Conservation (phyloP, 2,113 vertebrate genomes). For the Pseudorectes ferrugineus region DNA sequence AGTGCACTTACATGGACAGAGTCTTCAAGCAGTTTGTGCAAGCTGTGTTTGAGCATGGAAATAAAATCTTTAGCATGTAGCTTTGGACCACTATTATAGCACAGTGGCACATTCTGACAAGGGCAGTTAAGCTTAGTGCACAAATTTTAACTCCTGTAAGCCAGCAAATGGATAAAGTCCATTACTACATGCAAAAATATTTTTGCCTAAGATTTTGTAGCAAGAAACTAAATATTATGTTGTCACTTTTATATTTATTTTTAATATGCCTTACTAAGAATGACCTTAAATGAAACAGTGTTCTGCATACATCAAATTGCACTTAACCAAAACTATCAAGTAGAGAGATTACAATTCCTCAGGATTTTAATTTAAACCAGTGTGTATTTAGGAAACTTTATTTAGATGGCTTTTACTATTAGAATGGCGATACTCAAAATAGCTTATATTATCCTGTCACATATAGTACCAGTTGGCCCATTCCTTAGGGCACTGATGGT, state of each 20-base stretch:
- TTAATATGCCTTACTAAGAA: conserved; percentile 80
- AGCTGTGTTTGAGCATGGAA: conserved; percentile 89
- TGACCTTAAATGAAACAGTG: conserved; percentile 73
- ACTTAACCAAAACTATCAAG: conserved; percentile 72
- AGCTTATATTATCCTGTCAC: conserved; percentile 19
- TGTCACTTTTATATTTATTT: conserved; percentile 74
- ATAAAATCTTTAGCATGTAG: conserved; percentile 76
- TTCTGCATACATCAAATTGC: conserved; percentile 64
- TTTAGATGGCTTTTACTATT: conserved; percentile 46
- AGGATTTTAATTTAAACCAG: conserved; percentile 69
- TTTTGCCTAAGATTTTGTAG: conserved; percentile 73
- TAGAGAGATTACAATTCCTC: conserved; percentile 71
- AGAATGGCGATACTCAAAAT: not conserved
- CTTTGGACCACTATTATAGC: conserved; percentile 3
- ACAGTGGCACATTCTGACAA: conserved; percentile 39
- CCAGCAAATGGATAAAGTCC: conserved; percentile 68
- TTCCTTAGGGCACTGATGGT: conserved; percentile 43
- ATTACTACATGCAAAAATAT: conserved; percentile 69
- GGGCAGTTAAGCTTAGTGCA: conserved; percentile 64
- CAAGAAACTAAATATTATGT: conserved; percentile 66
- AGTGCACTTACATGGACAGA: conserved; percentile 97
- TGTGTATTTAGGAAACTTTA: conserved; percentile 51
- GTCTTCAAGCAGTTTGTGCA: conserved; percentile 96
- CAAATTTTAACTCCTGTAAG: conserved; percentile 63
- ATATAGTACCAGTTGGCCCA: not conserved